phyloP scores from a whole-genome alignment of 1,140 invertebrate species.

The Aphaenogaster ashmeadi region DNA sequence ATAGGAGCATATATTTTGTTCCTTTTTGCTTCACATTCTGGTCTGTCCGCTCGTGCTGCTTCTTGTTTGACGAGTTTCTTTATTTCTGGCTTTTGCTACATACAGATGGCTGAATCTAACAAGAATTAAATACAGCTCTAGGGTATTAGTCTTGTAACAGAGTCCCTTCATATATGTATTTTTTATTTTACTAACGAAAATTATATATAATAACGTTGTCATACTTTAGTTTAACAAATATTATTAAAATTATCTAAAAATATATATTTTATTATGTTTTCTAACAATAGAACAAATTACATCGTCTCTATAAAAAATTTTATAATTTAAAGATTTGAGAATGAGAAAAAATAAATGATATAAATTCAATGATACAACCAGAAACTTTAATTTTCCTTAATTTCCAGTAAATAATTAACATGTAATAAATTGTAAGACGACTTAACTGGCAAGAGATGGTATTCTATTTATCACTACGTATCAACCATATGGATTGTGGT shows the following conservation, averaged over 20 bases:
- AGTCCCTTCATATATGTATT: neutral
- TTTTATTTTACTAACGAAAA: constrained; percentile 13
- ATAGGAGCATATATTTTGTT: constrained; percentile 14
- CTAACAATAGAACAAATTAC: neutral
- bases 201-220: neutral
- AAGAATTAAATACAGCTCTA: neutral
- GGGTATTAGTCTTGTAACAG: constrained; percentile 14
- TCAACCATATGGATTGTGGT: too few relatives aligned
- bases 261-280: neutral
- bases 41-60: constrained; percentile 26
- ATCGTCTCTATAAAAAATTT: neutral
- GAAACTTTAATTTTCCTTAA: too few relatives aligned
- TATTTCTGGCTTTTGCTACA: constrained; percentile 50
- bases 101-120: constrained; percentile 16
- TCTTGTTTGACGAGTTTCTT: constrained; percentile 32
- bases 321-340: neutral
- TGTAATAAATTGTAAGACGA: too few relatives aligned
- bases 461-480: too few relatives aligned
- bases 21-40: constrained; percentile 19
- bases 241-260: neutral
- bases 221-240: neutral
- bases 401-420: too few relatives aligned
- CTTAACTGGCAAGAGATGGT: too few relatives aligned
- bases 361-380: neutral
- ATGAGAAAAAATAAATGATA: neutral